Evolutionary conservation across 2,797 vertebrate species (phyloP).

Genomic region (Hybognathus amarus): DNA sequence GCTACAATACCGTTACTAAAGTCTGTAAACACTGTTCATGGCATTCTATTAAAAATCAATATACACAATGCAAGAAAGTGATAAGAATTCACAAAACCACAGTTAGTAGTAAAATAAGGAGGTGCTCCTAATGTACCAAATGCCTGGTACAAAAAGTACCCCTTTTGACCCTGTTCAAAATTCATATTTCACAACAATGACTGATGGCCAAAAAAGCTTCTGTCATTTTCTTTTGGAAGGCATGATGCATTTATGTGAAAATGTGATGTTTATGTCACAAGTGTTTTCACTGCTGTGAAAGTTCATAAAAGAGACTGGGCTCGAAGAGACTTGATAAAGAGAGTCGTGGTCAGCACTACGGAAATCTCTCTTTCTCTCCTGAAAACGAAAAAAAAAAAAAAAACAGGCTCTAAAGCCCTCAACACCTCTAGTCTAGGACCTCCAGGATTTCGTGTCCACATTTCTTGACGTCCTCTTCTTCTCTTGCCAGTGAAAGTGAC

Average conservation of each 20-base stretch:
- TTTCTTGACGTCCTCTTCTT: neutral
- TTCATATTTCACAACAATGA: conserved; percentile 13
- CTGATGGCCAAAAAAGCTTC: conserved; percentile 4
- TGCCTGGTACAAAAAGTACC: conserved; percentile 40
- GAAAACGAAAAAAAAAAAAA: neutral
- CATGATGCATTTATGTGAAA: conserved; percentile 27
- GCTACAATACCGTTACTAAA: conserved; percentile 50
- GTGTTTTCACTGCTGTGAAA: neutral
- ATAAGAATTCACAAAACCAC: conserved; percentile 44
- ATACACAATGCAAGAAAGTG: conserved; percentile 52
- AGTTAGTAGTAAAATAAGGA: conserved; percentile 53
- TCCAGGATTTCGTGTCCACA: neutral
- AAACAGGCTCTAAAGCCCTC: neutral
- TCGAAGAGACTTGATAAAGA: neutral
- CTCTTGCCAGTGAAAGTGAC: conserved; percentile 56
- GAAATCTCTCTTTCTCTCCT: neutral
- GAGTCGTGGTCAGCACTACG: neutral
- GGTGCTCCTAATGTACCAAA: conserved; percentile 36
- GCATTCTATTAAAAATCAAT: conserved; percentile 58
- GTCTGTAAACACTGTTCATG: conserved; percentile 69
- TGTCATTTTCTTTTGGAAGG: conserved; percentile 12
- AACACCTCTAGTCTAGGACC: neutral
- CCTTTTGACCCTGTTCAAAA: conserved; percentile 54
- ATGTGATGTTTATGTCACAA: conserved; percentile 7
- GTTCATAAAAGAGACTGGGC: neutral